phyloP scores from a whole-genome alignment of 1,140 invertebrate species.

The Protaetia brevitarsis region DNA sequence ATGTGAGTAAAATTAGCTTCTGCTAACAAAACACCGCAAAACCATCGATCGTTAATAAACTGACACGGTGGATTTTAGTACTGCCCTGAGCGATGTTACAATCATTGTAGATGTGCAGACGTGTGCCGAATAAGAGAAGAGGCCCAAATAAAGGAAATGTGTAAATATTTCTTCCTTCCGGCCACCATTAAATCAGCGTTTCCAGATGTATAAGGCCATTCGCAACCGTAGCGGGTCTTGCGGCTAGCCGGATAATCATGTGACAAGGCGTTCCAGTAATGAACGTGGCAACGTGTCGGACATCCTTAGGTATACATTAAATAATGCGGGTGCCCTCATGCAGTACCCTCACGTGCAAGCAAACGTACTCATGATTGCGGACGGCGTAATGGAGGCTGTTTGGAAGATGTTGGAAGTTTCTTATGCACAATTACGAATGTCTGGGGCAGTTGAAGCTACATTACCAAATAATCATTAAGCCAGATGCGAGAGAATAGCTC shows the following conservation, averaged over 20 bases:
- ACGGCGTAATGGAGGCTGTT: too few species aligned
- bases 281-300: constrained; percentile 3
- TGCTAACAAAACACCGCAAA: too few species aligned
- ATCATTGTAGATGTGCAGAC: background rate
- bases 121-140: background rate
- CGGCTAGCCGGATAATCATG: background rate
- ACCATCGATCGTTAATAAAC: too few species aligned
- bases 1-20: too few species aligned
- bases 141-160: constrained; percentile 3
- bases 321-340: background rate
- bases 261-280: constrained; percentile 8
- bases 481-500: too few species aligned
- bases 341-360: background rate
- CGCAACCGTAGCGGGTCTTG: background rate
- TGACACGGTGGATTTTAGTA: too few species aligned
- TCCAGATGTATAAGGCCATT: constrained; percentile 6
- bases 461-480: too few species aligned
- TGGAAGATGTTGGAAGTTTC: too few species aligned
- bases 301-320: background rate
- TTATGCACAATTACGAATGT: too few species aligned
- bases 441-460: too few species aligned
- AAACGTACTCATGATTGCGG: background rate
- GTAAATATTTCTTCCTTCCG: constrained; percentile 10
- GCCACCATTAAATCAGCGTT: constrained; percentile 6
- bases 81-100: too few species aligned